A percentile compares a stretch with the other conserved stretches of the same genome.
Evolutionary conservation across 1,140 invertebrate species (phyloP).

Genomic region (Drosophila kurseongensis): DNA sequence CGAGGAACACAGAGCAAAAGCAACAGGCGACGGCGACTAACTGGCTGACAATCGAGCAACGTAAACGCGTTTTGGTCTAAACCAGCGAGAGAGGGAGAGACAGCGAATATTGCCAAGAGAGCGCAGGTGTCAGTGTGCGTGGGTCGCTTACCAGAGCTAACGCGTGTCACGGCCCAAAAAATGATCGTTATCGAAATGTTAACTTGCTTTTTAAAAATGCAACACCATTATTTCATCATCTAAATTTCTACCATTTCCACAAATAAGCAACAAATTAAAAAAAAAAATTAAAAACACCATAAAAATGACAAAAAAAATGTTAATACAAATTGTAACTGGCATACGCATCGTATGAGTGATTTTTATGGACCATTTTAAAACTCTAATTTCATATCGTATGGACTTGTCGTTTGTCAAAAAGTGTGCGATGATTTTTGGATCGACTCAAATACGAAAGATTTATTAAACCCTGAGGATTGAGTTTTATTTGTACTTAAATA

Average conservation of each 20-base stretch:
- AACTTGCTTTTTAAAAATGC: background rate
- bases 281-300: too few relatives aligned
- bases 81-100: constrained; percentile 25
- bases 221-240: too few relatives aligned
- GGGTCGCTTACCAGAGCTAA: constrained; percentile 31
- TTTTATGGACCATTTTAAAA: too few relatives aligned
- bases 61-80: constrained; percentile 71
- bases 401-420: background rate
- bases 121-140: constrained; percentile 24
- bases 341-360: too few relatives aligned
- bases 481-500: too few relatives aligned
- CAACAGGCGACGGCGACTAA: constrained; percentile 65
- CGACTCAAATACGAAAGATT: too few relatives aligned
- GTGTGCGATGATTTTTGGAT: too few relatives aligned
- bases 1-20: constrained; percentile 18
- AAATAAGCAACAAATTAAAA: too few relatives aligned
- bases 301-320: too few relatives aligned
- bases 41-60: constrained; percentile 51
- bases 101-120: constrained; percentile 3
- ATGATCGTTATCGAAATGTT: constrained; percentile 23
- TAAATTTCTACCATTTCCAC: too few relatives aligned
- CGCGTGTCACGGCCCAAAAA: constrained; percentile 10
- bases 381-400: background rate
- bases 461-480: too few relatives aligned
- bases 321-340: too few relatives aligned